These are phyloP conservation scores for Tursiops truncatus DNA, from an alignment of 2,113 vertebrate species.

Conservation along the genomic window DNA sequence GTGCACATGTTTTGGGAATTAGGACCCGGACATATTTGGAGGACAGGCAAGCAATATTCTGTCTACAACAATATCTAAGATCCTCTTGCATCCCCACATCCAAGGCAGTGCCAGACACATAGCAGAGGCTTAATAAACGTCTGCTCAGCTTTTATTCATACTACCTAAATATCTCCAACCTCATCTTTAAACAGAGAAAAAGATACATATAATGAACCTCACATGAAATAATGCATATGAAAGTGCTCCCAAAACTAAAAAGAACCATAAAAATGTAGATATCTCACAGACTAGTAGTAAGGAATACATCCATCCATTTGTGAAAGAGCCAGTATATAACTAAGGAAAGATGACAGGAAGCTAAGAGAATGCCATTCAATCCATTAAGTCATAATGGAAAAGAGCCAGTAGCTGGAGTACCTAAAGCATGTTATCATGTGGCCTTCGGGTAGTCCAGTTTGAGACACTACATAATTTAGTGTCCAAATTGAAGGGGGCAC, in stretches of 20 bases:
- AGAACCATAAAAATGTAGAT: neutral
- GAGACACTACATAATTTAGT: neutral
- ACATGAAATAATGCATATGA: neutral
- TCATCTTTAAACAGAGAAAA: conserved; percentile 7
- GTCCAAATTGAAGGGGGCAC: neutral
- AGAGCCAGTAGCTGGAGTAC: neutral
- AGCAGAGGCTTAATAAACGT: neutral
- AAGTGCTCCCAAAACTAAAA: neutral
- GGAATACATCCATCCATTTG: neutral
- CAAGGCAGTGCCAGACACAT: neutral
- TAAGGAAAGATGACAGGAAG: neutral
- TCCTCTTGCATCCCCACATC: neutral
- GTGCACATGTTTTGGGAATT: neutral
- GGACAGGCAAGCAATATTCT: too few species aligned
- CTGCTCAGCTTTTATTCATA: neutral
- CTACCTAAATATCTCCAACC: neutral
- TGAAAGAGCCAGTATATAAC: neutral
- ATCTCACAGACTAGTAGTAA: neutral
- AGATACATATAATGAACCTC: neutral
- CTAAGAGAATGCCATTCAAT: neutral
- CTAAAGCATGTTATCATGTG: neutral
- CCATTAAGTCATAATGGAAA: neutral
- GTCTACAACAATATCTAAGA: neutral
- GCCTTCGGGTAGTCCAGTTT: neutral
- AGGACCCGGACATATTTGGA: neutral